These are phyloP conservation scores for Sympetrum striolatum DNA, from an alignment of 2,888 invertebrate genomes.

Conservation along the genomic window DNA sequence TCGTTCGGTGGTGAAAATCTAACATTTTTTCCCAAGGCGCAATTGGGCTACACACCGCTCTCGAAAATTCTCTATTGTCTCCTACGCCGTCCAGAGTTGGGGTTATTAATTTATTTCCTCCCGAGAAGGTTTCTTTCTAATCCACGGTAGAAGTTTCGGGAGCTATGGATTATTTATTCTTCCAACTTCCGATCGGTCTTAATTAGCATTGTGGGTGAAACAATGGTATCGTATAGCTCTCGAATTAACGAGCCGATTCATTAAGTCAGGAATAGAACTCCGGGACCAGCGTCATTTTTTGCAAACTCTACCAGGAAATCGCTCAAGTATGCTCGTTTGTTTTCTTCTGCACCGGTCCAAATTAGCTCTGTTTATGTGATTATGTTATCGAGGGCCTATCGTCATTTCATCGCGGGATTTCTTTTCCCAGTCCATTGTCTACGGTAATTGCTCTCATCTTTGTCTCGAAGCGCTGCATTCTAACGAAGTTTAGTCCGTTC, in stretches of 20 bases:
- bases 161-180: neutral
- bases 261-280: neutral
- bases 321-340: neutral
- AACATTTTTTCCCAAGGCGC: neutral
- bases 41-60: neutral
- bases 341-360: too few relatives aligned
- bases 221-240: neutral
- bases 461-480: too few relatives aligned
- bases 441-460: too few relatives aligned
- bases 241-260: neutral
- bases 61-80: neutral
- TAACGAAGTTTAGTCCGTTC: too few relatives aligned
- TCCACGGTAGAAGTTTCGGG: neutral
- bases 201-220: neutral
- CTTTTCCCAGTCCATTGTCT: too few relatives aligned
- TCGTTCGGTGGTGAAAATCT: neutral
- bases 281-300: neutral
- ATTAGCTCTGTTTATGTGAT: too few relatives aligned
- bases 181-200: neutral
- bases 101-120: neutral
- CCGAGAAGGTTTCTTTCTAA: neutral
- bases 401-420: too few relatives aligned
- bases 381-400: too few relatives aligned
- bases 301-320: neutral
- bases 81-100: neutral